Base-by-base conservation (phyloP, 37 sponge, comb jelly and placozoan species). In the Tethya wilhelma region DNA sequence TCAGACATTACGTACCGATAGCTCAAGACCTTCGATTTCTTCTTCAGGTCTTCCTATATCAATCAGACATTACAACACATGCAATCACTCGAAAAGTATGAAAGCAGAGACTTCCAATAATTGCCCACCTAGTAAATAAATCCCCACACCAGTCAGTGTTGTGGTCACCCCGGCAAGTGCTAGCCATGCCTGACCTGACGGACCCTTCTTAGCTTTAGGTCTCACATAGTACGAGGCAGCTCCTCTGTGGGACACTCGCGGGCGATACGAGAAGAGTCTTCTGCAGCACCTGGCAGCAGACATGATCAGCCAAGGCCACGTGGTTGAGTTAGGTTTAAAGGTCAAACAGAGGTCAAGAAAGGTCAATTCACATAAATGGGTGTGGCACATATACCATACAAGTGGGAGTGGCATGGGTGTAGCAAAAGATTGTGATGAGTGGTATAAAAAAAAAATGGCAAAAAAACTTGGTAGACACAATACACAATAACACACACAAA, bases 31-130 rank as follows among this genome's bases (percentile, higher is more conserved):
- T 45, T 69, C 86, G 17, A 90, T 78, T 19, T 26, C 67, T 34
- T 90, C 91, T 26, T 90, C 91, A 1, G 86, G 91, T 1, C 43
- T 55, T 0, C 90, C 90, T 89, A 36, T 5, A 75, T 1, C 3
- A 53, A 3, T 33, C 38, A 73, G 8, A 30, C 19, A 53, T 46
- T 56, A 53, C 4, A 4, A 53, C 58, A 37, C 12, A 14, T 4
- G 38, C 34, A 30, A n/a, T 22, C 57, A 68, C 4, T 6, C 49
- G 2, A 37, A 58, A 12, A 34, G 25, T 31, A 26, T 55, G 56
- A 38, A 8, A 37, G 40, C 38, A 67, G 6, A 12, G 40, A 38
- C 11, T 36, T 8, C 40, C 9, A 67, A 4, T 12, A 37, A 59
- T 4, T 4, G 9, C 77, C 32, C 67, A 91, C 92, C 92, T 46